phyloP scores from a whole-genome alignment of 2,113 vertebrate genomes.

The Saguinus imperator region DNA sequence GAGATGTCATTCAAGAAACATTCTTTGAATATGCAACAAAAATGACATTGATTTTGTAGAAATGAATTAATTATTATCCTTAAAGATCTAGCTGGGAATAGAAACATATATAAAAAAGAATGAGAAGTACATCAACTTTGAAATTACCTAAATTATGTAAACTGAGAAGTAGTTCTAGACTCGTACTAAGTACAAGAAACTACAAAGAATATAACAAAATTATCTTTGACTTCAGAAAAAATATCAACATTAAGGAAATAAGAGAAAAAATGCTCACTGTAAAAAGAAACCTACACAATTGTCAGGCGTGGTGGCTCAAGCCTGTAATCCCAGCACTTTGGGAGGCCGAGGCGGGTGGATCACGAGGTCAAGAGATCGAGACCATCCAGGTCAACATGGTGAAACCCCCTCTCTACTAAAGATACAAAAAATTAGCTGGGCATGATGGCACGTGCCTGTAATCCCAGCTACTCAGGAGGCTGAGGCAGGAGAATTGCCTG shows the following conservation, averaged over 20 bases:
- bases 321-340: no score
- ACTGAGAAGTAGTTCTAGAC: not conserved
- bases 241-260: not conserved
- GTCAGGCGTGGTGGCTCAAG: no score
- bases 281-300: not conserved
- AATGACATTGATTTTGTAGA: not conserved
- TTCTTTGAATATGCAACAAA: not conserved
- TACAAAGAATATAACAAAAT: not conserved
- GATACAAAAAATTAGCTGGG: no score
- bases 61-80: not conserved
- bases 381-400: no score
- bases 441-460: no score
- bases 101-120: not conserved
- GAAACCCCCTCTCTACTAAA: no score
- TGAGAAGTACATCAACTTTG: not conserved
- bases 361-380: no score
- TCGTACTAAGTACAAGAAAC: not conserved
- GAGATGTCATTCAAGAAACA: not conserved
- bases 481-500: no score
- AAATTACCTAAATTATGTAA: not conserved
- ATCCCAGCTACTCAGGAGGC: no score
- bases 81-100: not conserved
- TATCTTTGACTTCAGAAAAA: not conserved
- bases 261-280: not conserved
- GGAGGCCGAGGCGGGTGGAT: no score